Evolutionary conservation across 2,888 invertebrate species (phyloP).

Genomic region (Matsumyia berberina): DNA sequence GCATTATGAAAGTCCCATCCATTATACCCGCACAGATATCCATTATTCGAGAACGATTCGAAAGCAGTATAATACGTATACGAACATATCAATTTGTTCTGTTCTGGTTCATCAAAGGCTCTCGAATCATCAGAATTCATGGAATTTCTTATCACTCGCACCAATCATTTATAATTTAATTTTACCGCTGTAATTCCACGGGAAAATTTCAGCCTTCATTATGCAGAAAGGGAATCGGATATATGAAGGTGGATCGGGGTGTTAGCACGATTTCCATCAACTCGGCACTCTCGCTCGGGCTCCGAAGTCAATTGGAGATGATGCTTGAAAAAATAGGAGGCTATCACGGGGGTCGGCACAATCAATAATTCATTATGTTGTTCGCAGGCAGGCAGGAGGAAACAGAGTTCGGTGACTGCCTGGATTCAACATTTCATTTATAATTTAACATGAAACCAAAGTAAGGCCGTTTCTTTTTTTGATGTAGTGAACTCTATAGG

Average conservation of each 20-base stretch:
- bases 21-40: conserved; percentile 15
- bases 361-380: conserved; percentile 70
- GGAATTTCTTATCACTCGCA: conserved; percentile 71
- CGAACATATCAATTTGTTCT: conserved; percentile 34
- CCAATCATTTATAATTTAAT: conserved; percentile 74
- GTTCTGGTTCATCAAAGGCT: conserved; percentile 55
- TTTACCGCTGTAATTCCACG: conserved; percentile 56
- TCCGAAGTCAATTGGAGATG: conserved; percentile 56
- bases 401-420: conserved; percentile 10
- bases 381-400: not conserved
- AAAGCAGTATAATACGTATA: conserved; percentile 8
- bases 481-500: not conserved
- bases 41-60: conserved; percentile 16
- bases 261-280: conserved; percentile 43
- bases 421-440: conserved; percentile 34
- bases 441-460: conserved; percentile 22
- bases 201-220: conserved; percentile 45
- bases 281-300: conserved; percentile 10
- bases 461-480: not conserved
- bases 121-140: conserved; percentile 70
- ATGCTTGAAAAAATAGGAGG: conserved; percentile 32
- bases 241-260: conserved; percentile 9
- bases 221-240: conserved; percentile 45
- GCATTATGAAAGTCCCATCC: not conserved
- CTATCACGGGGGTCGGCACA: conserved; percentile 32